Evolutionary conservation across 2,797 vertebrate genomes (phyloP), one percentile per base, ranked within the genome.

Genomic region (Dromococcyx pavoninus): DNA sequence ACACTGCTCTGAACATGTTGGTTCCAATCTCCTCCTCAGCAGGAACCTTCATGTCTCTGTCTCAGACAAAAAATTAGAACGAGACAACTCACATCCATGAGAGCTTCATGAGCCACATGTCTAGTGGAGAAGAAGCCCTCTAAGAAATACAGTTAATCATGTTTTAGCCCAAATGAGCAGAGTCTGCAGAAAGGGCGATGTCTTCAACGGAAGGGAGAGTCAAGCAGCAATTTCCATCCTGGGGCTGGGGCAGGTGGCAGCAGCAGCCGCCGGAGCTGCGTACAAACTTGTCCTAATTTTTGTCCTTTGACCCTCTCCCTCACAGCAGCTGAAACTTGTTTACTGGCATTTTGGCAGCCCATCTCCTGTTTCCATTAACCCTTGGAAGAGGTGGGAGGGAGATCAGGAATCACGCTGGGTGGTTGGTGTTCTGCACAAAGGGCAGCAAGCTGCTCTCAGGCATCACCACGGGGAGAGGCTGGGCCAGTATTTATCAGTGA

Each of bases 221-320:
- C 56, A 22, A 30, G 46, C 70, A 70, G 86, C 87, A 84, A 41
- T 57, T 88, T 91, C 83, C 56, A 88, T 94, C 54, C 37, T 32
- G 82, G 65, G 88, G 80, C 94, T 16, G 17, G 43, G 74, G 91
- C 93, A 91, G 89, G 86, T 79, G 83, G 84, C 61, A 73, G 78
- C 87, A 72, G 73, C 80, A 72, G 89, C 90, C 57, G 24, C 71
- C 0, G 2, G 39, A 57, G 69, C 76, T 65, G 32, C 0, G 92
- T 60, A 89, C 32, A 79, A 78, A 64, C 87, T 96, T 91, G 92
- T 93, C 81, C 91, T 94, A 91, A 85, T 93, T 95, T 95, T 94
- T 96, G 91, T 95, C 94, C 95, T 95, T 96, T 93, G 91, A 85
- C 81, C 91, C 48, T 80, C 66, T 82, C 54, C 65, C 57, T 46